Conservation (phyloP, 1,140 invertebrate species). For the Helicoverpa zea region DNA sequence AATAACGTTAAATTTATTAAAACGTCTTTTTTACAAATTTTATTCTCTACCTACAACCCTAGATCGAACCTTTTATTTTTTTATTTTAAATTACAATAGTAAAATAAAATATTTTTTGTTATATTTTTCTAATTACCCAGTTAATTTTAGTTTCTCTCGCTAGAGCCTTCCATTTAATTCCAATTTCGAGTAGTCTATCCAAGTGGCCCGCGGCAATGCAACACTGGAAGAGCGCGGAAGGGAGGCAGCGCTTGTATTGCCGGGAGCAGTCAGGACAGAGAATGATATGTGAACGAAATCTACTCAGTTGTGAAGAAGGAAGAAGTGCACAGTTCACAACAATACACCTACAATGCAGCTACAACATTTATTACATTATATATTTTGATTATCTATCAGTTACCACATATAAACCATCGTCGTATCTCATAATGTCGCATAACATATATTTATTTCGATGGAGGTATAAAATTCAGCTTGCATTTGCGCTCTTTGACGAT, state of each 20-base stretch:
- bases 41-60: conserved; percentile 71
- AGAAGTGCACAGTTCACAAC: conserved; percentile 67
- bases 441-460: no score
- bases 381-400: conserved; percentile 45
- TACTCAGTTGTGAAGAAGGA: conserved; percentile 53
- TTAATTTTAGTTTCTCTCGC: conserved; percentile 43
- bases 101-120: conserved; percentile 57
- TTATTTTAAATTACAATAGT: conserved; percentile 61
- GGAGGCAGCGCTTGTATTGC: conserved; percentile 39
- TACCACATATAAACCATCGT: conserved; percentile 18
- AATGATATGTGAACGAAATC: conserved; percentile 65
- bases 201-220: conserved; percentile 41
- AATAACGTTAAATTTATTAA: conserved; percentile 21
- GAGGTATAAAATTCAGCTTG: no score
- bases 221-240: conserved; percentile 12
- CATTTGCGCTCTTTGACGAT: no score
- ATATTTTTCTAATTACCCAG: conserved; percentile 46
- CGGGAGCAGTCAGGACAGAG: neutral
- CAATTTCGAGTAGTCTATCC: conserved; percentile 48
- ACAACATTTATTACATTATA: conserved; percentile 48
- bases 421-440: conserved; percentile 19
- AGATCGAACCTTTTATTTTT: conserved; percentile 53
- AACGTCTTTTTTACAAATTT: conserved; percentile 58
- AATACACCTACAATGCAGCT: conserved; percentile 58
- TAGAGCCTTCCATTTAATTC: conserved; percentile 49